These are phyloP conservation scores for Gobiocypris rarus DNA, from an alignment of 2,113 vertebrate species.

Conservation along the genomic window DNA sequence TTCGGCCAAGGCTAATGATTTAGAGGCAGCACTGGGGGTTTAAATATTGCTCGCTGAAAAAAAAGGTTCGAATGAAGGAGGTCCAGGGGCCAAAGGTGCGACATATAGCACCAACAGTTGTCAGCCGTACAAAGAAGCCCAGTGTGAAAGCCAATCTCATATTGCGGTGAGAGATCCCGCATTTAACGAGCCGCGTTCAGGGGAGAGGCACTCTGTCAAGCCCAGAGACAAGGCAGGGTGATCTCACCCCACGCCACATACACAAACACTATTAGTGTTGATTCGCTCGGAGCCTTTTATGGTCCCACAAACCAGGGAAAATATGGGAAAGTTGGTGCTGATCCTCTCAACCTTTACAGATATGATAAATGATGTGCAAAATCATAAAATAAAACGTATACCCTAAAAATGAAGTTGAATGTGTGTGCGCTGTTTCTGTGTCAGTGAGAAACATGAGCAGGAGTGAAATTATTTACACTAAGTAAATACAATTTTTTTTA, in stretches of 20 bases:
- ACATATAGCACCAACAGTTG: constrained; percentile 78
- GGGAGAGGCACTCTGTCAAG: constrained; percentile 65
- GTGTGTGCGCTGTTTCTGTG: constrained; percentile 46
- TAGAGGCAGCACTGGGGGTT: constrained; percentile 58
- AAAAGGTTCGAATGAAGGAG: constrained; percentile 67
- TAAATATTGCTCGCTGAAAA: constrained; percentile 67
- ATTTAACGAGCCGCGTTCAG: constrained; percentile 71
- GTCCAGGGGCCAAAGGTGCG: constrained; percentile 75
- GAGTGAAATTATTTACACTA: background rate
- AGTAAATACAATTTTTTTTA: background rate
- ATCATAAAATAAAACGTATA: constrained; percentile 52
- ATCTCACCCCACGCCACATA: constrained; percentile 69
- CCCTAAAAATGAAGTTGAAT: constrained; percentile 24
- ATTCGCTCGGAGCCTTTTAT: constrained; percentile 72
- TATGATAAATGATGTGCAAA: constrained; percentile 2
- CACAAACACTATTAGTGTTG: constrained; percentile 69
- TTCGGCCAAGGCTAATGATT: constrained; percentile 63
- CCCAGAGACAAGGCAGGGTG: constrained; percentile 65
- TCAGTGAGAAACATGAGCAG: background rate
- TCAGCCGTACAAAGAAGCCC: constrained; percentile 74
- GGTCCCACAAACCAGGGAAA: constrained; percentile 61
- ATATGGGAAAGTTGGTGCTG: background rate
- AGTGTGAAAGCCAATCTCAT: constrained; percentile 77
- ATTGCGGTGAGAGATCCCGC: constrained; percentile 73
- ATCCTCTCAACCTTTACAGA: background rate